A percentile compares a stretch with the other conserved stretches of the same genome.
phyloP scores from a whole-genome alignment of 2,113 vertebrate species.

The Tichodroma muraria region DNA sequence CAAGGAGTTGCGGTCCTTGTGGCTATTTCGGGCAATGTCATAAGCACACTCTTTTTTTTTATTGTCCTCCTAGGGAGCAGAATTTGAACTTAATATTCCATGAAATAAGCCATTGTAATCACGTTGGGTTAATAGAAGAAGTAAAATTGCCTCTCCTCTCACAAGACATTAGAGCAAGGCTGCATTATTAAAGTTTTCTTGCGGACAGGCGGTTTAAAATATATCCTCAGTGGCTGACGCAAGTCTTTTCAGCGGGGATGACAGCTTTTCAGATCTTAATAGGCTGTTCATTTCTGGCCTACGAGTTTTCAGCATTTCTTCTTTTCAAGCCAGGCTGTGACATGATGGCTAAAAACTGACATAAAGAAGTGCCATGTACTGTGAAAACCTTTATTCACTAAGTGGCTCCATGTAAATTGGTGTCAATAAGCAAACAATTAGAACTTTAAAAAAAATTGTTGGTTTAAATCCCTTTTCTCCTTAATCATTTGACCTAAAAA shows the following conservation, averaged over 20 bases:
- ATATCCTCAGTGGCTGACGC: constrained; percentile 81
- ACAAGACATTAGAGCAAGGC: constrained; percentile 84
- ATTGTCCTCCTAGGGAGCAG: constrained; percentile 87
- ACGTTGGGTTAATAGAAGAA: constrained; percentile 96
- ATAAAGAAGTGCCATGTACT: constrained; percentile 54
- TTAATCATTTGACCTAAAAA: constrained; percentile 51
- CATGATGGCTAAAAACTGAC: constrained; percentile 71
- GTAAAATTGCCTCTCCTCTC: constrained; percentile 88
- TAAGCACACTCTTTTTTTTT: constrained; percentile 69
- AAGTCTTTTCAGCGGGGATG: constrained; percentile 81
- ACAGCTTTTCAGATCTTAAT: constrained; percentile 91
- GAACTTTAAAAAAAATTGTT: constrained; percentile 58
- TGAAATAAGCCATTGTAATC: constrained; percentile 99
- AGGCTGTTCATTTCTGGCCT: constrained; percentile 81
- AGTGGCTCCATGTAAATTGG: constrained; percentile 66
- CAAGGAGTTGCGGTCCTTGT: constrained; percentile 69
- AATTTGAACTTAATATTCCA: constrained; percentile 99
- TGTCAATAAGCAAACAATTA: constrained; percentile 71
- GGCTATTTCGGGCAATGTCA: constrained; percentile 80
- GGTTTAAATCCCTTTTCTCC: constrained; percentile 45
- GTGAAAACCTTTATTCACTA: constrained; percentile 60
- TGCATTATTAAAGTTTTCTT: constrained; percentile 84
- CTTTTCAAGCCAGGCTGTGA: constrained; percentile 67
- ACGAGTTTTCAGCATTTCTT: constrained; percentile 72
- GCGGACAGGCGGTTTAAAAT: constrained; percentile 84